phyloP scores from a whole-genome alignment of 2,113 vertebrate species.

The Hemibagrus wyckioides region DNA sequence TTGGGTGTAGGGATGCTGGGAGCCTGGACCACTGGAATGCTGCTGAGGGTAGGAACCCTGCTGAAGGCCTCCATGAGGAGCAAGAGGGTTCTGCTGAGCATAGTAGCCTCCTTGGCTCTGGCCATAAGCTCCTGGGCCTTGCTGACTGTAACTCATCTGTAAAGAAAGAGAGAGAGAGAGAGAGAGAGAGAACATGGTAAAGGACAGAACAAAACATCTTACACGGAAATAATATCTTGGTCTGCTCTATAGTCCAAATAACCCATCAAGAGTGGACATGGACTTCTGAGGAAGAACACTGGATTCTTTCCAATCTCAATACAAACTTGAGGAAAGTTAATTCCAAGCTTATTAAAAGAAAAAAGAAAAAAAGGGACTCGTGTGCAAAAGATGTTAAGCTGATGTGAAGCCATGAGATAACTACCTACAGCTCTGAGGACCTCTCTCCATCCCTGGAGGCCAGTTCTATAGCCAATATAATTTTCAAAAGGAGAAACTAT shows the following conservation, averaged over 20 bases:
- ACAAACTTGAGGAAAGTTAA: background rate
- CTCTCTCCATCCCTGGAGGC: background rate
- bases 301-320: background rate
- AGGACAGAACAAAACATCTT: background rate
- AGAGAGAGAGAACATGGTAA: background rate
- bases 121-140: slow-evolving; percentile 84
- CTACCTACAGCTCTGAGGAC: background rate
- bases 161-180: slow-evolving; percentile 33
- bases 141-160: slow-evolving; percentile 92
- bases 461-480: background rate
- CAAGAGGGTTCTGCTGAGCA: slow-evolving; percentile 88
- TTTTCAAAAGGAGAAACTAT: background rate
- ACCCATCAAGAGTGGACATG: background rate
- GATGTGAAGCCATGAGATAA: background rate
- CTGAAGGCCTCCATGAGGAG: slow-evolving; percentile 73
- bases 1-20: slow-evolving; percentile 64
- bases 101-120: slow-evolving; percentile 93
- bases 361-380: background rate
- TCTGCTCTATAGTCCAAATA: background rate
- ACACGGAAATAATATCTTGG: no score
- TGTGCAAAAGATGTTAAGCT: background rate
- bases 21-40: slow-evolving; percentile 33
- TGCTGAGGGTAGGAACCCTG: slow-evolving; percentile 77
- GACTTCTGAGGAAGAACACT: background rate
- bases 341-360: background rate